These are phyloP conservation scores for Portevinia maculata DNA, from an alignment of 2,888 invertebrate species.

Conservation along the genomic window DNA sequence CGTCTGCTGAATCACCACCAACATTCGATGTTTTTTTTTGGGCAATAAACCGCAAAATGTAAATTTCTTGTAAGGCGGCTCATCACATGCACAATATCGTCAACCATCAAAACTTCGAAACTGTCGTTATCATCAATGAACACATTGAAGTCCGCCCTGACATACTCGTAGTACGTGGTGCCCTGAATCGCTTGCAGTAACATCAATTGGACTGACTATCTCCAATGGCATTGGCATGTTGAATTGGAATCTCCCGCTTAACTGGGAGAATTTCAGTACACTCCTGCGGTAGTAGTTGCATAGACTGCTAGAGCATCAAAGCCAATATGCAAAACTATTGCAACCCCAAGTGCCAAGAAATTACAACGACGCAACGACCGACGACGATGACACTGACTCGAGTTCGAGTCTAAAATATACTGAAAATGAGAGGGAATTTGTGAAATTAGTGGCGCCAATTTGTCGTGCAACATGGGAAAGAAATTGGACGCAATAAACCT, in stretches of 20 bases:
- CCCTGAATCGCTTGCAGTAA: constrained; percentile 6
- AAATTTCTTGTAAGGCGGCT: constrained; percentile 24
- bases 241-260: not conserved
- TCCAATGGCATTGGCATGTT: not conserved
- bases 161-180: not conserved
- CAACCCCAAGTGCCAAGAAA: constrained; percentile 27
- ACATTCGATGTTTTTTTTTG: constrained; percentile 11
- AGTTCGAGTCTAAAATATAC: not conserved
- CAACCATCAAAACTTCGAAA: not conserved
- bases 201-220: constrained; percentile 27
- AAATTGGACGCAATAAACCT: constrained; percentile 46
- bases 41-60: constrained; percentile 40
- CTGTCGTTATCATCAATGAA: constrained; percentile 53
- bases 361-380: constrained; percentile 23
- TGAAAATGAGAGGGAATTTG: constrained; percentile 24
- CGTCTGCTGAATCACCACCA: constrained; percentile 55
- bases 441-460: constrained; percentile 68
- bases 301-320: not conserved
- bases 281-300: not conserved
- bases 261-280: not conserved
- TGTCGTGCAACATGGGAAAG: constrained; percentile 60
- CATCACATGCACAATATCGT: constrained; percentile 17
- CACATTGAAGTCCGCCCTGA: constrained; percentile 13
- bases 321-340: constrained; percentile 30
- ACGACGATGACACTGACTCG: constrained; percentile 43